Percentiles rank a stretch among this genome's conserved stretches.
Conservation (phyloP, 2,797 vertebrate genomes). For the Lepilemur ruficaudatus region DNA sequence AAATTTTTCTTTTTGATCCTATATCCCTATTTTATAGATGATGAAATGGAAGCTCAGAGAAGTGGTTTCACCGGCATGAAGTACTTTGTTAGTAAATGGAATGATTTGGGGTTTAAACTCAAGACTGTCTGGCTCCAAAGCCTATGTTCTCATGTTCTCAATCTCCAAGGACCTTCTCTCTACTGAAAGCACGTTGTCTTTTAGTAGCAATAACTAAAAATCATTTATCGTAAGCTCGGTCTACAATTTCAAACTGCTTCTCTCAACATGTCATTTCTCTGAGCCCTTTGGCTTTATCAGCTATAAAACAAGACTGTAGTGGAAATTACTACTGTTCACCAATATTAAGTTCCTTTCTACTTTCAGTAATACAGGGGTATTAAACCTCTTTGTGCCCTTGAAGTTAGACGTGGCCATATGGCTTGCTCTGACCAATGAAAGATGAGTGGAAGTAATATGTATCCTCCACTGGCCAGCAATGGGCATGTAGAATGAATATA, state of each 20-base stretch:
- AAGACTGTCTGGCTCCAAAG: not conserved
- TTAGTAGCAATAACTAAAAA: not conserved
- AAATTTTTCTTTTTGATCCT: not conserved
- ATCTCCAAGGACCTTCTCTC: not conserved
- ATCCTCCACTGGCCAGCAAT: not conserved
- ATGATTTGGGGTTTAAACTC: not conserved
- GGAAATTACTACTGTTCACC: not conserved
- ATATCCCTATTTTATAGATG: not conserved
- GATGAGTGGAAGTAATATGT: not conserved
- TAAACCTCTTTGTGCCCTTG: not conserved
- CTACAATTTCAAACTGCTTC: not conserved
- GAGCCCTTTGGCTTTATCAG: conserved; percentile 4
- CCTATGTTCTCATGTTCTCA: not conserved
- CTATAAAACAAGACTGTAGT: not conserved
- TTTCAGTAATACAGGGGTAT: not conserved
- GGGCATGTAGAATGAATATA: not conserved
- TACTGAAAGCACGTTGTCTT: not conserved
- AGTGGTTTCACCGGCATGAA: not conserved
- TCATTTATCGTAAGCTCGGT: not conserved
- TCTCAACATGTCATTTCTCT: not conserved
- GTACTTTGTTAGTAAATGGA: not conserved
- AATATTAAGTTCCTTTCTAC: not conserved
- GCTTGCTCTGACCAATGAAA: not conserved
- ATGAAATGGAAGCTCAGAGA: not conserved
- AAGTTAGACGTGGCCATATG: not conserved